These are phyloP conservation scores for Euwallacea fornicatus DNA, from an alignment of 1,140 invertebrate species.

Conservation along the genomic window DNA sequence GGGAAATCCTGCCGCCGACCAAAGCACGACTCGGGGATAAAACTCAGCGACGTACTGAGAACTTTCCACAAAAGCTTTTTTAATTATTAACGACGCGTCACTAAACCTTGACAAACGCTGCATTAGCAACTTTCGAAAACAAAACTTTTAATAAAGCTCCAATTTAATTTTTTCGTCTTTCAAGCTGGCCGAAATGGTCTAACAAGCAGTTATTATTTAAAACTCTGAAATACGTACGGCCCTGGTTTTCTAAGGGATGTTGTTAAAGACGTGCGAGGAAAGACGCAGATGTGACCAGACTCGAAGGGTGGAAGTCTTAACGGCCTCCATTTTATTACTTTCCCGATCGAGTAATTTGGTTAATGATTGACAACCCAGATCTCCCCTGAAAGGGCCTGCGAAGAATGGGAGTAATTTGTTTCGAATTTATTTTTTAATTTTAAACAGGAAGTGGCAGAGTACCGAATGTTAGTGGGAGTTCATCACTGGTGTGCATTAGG, in stretches of 20 bases:
- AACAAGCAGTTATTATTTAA: not conserved
- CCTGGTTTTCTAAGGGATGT: conserved; percentile 19
- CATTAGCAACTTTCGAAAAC: too few species aligned
- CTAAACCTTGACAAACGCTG: too few species aligned
- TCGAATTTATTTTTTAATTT: conserved; percentile 7
- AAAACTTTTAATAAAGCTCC: too few species aligned
- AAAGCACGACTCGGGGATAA: conserved; percentile 24
- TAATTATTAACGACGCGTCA: too few species aligned
- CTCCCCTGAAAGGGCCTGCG: conserved; percentile 3
- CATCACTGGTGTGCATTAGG: too few species aligned
- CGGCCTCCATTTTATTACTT: conserved; percentile 32
- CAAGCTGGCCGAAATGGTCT: not conserved
- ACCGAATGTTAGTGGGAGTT: too few species aligned
- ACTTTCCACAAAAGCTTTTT: not conserved
- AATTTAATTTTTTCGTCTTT: too few species aligned
- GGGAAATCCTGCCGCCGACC: conserved; percentile 28
- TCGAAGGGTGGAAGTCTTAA: conserved; percentile 31
- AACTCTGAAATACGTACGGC: conserved; percentile 8
- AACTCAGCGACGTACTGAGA: conserved; percentile 18
- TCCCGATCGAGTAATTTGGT: conserved; percentile 29
- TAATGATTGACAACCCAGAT: conserved; percentile 25
- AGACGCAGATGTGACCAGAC: conserved; percentile 32
- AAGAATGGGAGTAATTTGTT: conserved; percentile 1
- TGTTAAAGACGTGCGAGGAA: conserved; percentile 31
- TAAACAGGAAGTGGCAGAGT: too few species aligned